Percentiles rank a stretch among this genome's conserved stretches.
These are phyloP conservation scores for Eilema caniola DNA, from an alignment of 2,888 invertebrate species.

Conservation along the genomic window DNA sequence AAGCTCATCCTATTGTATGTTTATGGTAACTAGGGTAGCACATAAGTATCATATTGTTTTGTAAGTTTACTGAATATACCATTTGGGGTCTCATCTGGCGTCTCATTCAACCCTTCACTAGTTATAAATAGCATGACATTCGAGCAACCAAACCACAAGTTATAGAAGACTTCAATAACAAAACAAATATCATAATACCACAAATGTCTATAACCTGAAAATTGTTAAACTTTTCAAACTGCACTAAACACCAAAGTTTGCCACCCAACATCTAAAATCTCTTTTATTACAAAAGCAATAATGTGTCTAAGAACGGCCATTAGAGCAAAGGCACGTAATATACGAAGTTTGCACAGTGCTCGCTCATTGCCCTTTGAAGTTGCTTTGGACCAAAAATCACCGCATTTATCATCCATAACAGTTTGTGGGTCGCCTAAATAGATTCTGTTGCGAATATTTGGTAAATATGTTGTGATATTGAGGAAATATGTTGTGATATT, in stretches of 20 bases:
- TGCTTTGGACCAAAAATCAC: conserved; percentile 51
- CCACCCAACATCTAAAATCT: conserved; percentile 13
- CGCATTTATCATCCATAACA: conserved; percentile 38
- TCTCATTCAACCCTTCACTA: no score
- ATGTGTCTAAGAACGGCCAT: conserved; percentile 37
- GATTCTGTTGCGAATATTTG: background rate
- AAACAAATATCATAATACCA: background rate
- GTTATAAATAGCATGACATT: no score
- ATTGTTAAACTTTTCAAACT: conserved; percentile 9
- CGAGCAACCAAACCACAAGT: background rate
- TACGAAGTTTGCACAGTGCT: conserved; percentile 36
- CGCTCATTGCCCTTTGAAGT: conserved; percentile 49
- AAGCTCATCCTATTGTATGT: no score
- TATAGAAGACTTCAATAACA: background rate
- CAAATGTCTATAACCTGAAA: background rate
- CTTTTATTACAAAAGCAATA: conserved; percentile 37
- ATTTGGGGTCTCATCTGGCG: no score
- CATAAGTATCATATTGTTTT: no score
- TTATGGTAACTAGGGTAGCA: no score
- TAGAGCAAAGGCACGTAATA: conserved; percentile 38
- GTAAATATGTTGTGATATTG: background rate
- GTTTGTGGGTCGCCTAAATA: conserved; percentile 8
- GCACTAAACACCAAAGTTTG: conserved; percentile 7
- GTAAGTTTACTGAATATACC: no score
- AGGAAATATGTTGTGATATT: background rate